Evolutionary conservation across 2,888 invertebrate genomes (phyloP).

Genomic region (Quadroppia sp.): DNA sequence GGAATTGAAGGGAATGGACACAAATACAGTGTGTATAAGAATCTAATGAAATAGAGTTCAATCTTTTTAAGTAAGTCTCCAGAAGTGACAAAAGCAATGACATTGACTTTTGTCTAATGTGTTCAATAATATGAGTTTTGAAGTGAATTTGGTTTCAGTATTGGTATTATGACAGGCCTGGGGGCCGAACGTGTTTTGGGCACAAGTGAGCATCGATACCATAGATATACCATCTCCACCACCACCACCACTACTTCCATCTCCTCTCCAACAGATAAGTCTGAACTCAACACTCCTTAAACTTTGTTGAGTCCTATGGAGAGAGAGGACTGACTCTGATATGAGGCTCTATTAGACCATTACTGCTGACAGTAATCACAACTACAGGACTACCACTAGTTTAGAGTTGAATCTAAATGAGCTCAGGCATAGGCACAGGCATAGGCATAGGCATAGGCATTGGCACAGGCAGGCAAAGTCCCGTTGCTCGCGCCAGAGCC

Average conservation of each 20-base stretch:
- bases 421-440: not conserved
- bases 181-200: constrained; percentile 17
- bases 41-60: not conserved
- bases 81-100: not conserved
- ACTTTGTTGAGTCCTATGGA: not conserved
- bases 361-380: constrained; percentile 26
- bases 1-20: not conserved
- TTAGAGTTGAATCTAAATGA: not conserved
- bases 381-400: constrained; percentile 17
- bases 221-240: not conserved
- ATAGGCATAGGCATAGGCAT: not conserved
- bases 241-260: not conserved
- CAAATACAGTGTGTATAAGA: not conserved
- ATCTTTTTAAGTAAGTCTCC: not conserved
- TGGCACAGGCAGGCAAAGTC: not conserved
- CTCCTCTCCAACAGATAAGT: not conserved
- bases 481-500: constrained; percentile 17
- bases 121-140: not conserved
- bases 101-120: not conserved
- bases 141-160: not conserved
- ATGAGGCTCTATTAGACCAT: constrained; percentile 6
- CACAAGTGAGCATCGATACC: constrained; percentile 24
- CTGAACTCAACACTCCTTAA: constrained; percentile 13
- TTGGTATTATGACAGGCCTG: constrained; percentile 9
- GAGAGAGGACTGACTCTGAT: constrained; percentile 9